Evolutionary conservation across 2,797 vertebrate species (phyloP).

Genomic region (Pteronotus mesoamericanus): DNA sequence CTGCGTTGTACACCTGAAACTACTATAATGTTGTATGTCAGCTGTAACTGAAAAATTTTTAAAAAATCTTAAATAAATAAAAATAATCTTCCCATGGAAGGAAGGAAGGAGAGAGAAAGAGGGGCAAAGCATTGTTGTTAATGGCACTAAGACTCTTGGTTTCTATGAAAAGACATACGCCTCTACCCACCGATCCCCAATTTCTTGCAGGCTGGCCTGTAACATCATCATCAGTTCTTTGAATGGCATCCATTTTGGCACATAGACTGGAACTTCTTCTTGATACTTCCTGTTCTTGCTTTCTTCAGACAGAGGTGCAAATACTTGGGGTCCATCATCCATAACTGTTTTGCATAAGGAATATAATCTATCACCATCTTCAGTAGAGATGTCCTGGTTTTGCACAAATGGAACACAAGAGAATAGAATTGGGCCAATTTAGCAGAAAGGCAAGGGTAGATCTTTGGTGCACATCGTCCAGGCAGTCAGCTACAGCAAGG

Average conservation of each 20-base stretch:
- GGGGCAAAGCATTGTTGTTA: neutral
- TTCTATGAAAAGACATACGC: neutral
- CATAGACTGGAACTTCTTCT: conserved; percentile 92
- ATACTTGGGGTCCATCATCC: conserved; percentile 93
- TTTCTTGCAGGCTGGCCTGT: conserved; percentile 93
- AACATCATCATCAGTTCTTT: conserved; percentile 92
- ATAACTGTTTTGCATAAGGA: conserved; percentile 90
- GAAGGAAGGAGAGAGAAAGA: neutral
- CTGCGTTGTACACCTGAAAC: neutral
- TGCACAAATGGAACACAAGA: neutral
- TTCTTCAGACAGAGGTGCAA: conserved; percentile 91
- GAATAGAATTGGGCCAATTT: neutral
- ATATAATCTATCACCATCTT: conserved; percentile 92
- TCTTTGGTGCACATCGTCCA: neutral
- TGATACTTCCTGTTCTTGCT: conserved; percentile 91
- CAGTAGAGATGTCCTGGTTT: conserved; percentile 94
- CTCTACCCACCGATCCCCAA: conserved; percentile 90
- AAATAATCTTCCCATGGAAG: neutral
- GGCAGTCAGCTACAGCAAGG: neutral
- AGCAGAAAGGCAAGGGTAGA: neutral
- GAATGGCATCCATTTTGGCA: conserved; percentile 93
- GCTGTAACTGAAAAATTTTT: neutral
- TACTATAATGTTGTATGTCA: neutral
- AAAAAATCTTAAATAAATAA: neutral
- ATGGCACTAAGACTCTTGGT: neutral